These are phyloP conservation scores for Micrastur ruficollis DNA, from an alignment of 2,797 vertebrate species.

Conservation along the genomic window DNA sequence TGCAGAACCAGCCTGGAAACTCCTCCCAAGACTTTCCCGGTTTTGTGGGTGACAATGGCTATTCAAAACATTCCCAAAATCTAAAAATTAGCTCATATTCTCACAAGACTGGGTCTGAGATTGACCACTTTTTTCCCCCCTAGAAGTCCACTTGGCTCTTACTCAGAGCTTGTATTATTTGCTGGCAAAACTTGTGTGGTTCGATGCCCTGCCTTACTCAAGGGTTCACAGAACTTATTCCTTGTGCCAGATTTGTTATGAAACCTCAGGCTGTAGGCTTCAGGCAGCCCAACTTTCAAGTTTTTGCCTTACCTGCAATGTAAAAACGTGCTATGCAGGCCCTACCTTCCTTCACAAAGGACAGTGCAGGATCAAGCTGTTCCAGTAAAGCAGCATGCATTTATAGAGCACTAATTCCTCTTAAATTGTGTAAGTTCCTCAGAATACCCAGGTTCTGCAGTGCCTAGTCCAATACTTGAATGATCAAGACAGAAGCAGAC, in stretches of 20 bases:
- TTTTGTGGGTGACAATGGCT: neutral
- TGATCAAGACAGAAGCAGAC: neutral
- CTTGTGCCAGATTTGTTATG: neutral
- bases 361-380: neutral
- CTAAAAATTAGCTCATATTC: neutral
- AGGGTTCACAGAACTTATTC: neutral
- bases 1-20: neutral
- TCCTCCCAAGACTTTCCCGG: neutral
- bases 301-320: neutral
- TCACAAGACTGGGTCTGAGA: neutral
- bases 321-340: neutral
- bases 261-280: neutral
- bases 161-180: neutral
- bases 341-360: neutral
- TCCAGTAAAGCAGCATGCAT: neutral
- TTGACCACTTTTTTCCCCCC: neutral
- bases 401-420: neutral
- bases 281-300: neutral
- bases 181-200: neutral
- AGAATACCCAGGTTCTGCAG: fast-evolving
- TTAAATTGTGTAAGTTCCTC: neutral
- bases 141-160: neutral
- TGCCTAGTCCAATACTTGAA: neutral
- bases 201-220: neutral
- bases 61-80: neutral